Conservation (phyloP, 2,888 invertebrate genomes). For the Tromatobia lineatoria region DNA sequence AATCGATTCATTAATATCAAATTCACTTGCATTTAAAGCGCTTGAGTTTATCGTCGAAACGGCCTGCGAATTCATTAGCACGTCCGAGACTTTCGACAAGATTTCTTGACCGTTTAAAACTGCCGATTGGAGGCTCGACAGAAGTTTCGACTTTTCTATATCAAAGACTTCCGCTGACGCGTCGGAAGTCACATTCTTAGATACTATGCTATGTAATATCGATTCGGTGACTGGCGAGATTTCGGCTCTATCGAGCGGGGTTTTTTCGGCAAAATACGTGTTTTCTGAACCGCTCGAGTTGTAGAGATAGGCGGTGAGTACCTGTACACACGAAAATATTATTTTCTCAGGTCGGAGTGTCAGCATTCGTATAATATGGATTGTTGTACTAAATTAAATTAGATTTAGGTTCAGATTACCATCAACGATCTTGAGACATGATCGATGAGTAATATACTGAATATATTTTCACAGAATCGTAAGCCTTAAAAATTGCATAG, state of each 20-base stretch:
- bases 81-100: slow-evolving; percentile 62
- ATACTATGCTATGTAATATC: slow-evolving; percentile 47
- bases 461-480: no score
- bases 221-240: slow-evolving; percentile 15
- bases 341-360: no score
- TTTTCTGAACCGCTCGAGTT: slow-evolving; percentile 56
- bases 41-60: slow-evolving; percentile 73
- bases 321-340: no score
- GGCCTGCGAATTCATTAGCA: slow-evolving; percentile 66
- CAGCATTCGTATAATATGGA: no score
- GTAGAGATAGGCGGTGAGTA: slow-evolving; percentile 87
- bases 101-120: slow-evolving; percentile 60
- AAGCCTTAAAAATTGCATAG: no score
- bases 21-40: slow-evolving; percentile 53
- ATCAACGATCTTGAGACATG: no score
- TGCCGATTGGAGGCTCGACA: slow-evolving; percentile 66
- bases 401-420: no score
- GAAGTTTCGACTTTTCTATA: slow-evolving; percentile 56
- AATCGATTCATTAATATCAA: background rate
- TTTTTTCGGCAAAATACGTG: slow-evolving; percentile 1
- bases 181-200: slow-evolving; percentile 31
- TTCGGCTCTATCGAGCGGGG: slow-evolving; percentile 8
- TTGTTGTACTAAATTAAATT: no score
- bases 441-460: no score
- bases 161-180: slow-evolving; percentile 15